These are phyloP conservation scores for Glyphotaelius pellucidus DNA, from an alignment of 2,888 invertebrate genomes.

Conservation along the genomic window DNA sequence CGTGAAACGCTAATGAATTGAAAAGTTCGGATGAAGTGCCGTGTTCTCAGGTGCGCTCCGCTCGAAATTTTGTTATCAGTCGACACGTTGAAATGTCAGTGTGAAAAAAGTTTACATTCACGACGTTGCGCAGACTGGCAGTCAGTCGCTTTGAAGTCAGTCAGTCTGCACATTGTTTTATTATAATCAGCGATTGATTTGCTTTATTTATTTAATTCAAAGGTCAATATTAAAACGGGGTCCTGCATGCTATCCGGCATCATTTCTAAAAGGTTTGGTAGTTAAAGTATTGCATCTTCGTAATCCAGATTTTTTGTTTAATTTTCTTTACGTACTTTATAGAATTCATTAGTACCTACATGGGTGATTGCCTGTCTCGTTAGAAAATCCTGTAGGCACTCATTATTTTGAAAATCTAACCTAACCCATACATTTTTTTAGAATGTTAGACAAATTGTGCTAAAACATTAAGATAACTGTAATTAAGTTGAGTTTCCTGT, in stretches of 20 bases:
- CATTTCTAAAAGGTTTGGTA: no score
- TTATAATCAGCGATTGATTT: not conserved
- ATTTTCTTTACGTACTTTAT: no score
- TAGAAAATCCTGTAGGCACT: no score
- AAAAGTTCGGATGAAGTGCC: constrained; percentile 63
- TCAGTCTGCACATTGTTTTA: not conserved
- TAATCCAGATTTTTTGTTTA: no score
- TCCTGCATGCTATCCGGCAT: not conserved
- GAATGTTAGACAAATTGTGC: not conserved
- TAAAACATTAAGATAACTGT: not conserved
- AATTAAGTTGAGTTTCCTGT: not conserved
- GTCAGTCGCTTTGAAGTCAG: not conserved
- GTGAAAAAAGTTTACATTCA: constrained; percentile 5
- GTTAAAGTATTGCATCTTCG: no score
- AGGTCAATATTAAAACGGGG: no score
- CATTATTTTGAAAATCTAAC: not conserved
- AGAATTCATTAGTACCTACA: no score
- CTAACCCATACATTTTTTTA: not conserved
- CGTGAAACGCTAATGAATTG: constrained; percentile 66
- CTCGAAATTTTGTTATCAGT: constrained; percentile 53
- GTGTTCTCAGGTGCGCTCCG: constrained; percentile 47
- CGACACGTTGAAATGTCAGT: constrained; percentile 49
- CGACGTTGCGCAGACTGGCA: not conserved
- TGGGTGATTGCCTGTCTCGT: no score
- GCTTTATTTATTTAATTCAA: not conserved